A percentile compares a stretch with the other conserved stretches of the same genome.
Conservation (phyloP, 2,797 vertebrate species). For the Phrynocephalus forsythii region DNA sequence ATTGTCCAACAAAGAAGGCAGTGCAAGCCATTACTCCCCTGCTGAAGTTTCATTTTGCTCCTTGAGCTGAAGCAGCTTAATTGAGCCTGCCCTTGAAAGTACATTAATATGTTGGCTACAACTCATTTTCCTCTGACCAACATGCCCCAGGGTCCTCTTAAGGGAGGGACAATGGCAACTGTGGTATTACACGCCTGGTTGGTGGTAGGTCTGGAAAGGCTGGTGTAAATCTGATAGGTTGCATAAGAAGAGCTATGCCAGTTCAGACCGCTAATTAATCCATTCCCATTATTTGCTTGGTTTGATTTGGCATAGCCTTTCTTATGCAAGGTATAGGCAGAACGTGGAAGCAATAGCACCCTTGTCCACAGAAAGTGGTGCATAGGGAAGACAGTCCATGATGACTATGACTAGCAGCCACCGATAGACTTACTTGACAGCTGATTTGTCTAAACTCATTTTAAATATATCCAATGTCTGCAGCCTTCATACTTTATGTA, state of each 20-base stretch:
- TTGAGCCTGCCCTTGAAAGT: neutral
- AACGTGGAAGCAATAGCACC: too few relatives aligned
- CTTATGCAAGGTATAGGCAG: too few relatives aligned
- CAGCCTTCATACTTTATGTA: too few relatives aligned
- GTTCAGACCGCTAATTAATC: neutral
- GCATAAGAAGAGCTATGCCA: neutral
- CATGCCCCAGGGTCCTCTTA: too few relatives aligned
- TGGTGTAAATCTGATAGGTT: neutral
- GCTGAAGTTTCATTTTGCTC: neutral
- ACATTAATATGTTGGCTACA: neutral
- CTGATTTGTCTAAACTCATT: too few relatives aligned
- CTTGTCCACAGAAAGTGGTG: too few relatives aligned
- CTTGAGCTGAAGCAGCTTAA: neutral
- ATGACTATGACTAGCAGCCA: too few relatives aligned
- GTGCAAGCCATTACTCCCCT: neutral
- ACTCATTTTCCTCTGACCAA: neutral
- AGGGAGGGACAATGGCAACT: neutral
- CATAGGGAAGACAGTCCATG: too few relatives aligned
- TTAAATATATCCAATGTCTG: too few relatives aligned
- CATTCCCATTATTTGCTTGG: too few relatives aligned
- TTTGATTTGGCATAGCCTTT: too few relatives aligned
- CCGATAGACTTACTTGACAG: too few relatives aligned
- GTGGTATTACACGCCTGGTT: neutral
- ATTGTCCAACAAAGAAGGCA: neutral
- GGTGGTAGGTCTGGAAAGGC: neutral